Conservation (phyloP, 2,888 invertebrate species). For the Crioceris asparagi region DNA sequence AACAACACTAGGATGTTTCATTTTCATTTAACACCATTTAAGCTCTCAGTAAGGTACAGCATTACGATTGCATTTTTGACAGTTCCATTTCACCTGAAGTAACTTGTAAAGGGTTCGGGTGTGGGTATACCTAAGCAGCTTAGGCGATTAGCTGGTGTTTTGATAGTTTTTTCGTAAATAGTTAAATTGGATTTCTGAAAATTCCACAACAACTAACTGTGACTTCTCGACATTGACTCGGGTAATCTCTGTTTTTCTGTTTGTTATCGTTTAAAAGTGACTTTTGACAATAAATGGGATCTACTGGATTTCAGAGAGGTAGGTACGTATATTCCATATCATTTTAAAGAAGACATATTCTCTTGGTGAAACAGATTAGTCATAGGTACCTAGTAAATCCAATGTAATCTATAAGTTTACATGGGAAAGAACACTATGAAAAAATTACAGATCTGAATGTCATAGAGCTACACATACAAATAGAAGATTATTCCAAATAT, state of each 20-base stretch:
- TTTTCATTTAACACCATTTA: constrained; percentile 10
- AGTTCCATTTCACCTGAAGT: background rate
- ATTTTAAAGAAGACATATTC: no score
- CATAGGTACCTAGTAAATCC: no score
- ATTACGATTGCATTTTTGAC: constrained; percentile 1
- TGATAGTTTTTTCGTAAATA: constrained; percentile 9
- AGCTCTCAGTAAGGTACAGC: constrained; percentile 3
- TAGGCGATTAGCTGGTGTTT: constrained; percentile 4
- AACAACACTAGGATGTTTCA: constrained; percentile 14
- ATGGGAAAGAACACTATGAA: no score
- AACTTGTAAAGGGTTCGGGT: background rate
- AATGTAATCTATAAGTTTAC: no score
- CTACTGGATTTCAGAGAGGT: no score
- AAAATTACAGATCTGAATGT: no score
- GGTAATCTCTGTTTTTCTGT: constrained; percentile 1
- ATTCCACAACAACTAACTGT: constrained; percentile 4
- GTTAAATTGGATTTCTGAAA: constrained; percentile 10
- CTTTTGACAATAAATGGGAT: no score
- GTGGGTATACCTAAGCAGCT: constrained; percentile 6
- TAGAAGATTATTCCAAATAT: no score
- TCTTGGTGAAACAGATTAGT: no score
- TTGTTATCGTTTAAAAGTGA: no score
- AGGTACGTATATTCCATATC: no score
- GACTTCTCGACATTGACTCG: background rate
- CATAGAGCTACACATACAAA: no score